Base-by-base conservation (phyloP, 2,797 vertebrate genomes). In the Miichthys miiuy region DNA sequence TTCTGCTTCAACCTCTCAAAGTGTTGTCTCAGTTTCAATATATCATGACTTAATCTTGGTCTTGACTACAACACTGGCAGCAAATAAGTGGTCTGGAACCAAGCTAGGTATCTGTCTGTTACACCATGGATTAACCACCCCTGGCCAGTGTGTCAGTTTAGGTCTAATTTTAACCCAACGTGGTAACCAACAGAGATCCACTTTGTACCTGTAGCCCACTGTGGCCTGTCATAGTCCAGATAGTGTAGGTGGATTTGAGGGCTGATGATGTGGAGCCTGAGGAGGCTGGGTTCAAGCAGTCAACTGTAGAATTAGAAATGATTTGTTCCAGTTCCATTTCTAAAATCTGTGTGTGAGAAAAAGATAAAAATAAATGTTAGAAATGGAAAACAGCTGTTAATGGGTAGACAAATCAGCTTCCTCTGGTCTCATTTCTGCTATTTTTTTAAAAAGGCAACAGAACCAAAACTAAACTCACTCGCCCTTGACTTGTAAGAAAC, bases 261-360 rank as follows among this genome's bases (percentile, higher is more conserved):
- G 44, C 20, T 34, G 50, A 42, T 60, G 23, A 38, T 56, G 55
- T 60, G 65, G 47, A 56, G 56, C 50, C 50, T 1, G 46, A 63
- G 56, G 70, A 65, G 17, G 17, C 21, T 23, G 38, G 34, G 34
- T 38, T 38, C 34, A 38, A 52, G 68, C 21, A 30, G 42, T 48
- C 41, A 65, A 3, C 57, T 52, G 13, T 5, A 56, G 17, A 52
- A 3, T 56, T 52, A 6, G 9, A 54, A 20, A 69, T 64, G 5
- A 27, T 51, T 71, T 65, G 54, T 76, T 76, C 25, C 74, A 41
- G 23, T 61, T 16, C 34, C 34, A 47, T 42, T 25, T 52, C 14
- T 34, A 6, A 60, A 46, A 68, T 76, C 10, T 44, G 47, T 62
- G 48, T 41, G 10, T 6, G 46, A 2, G 34, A 38, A 7, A 38